Evolutionary conservation across 2,113 vertebrate species (phyloP), one percentile per base, ranked within the genome.

Genomic region (Esox niger): DNA sequence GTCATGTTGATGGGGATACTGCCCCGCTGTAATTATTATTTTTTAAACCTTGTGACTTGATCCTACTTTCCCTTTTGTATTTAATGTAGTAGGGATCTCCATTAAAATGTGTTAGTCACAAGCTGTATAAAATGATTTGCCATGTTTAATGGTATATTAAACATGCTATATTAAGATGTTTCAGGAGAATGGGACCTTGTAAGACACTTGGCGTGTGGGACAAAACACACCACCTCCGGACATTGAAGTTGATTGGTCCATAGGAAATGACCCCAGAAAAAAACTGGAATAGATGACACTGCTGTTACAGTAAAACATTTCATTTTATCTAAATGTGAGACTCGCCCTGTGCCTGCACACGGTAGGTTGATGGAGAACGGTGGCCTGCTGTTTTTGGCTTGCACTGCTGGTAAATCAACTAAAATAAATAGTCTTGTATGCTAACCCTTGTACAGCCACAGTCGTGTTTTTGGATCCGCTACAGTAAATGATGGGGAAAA

Each of bases 51-150:
- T 1, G 70, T 52, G 65, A 9, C 65, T 64, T 54, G 15, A 66
- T 30, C 62, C 78, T 73, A 75, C 54, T 31, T 20, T 56, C 25
- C 59, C 47, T n/a, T 10, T 83, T 87, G 83, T 85, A 83, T 75
- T 74, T 31, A 66, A 29, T 20, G 62, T 57, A 77, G 68, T 84
- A 75, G 76, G 64, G 74, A 47, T 15, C 13, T 17, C 71, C 6
- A 6, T 58, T 17, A 30, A 5, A 25, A 11, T 11, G 25, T 58
- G n/a, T 23, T 52, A 52, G 15, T 52, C 47, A 52, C n/a, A 52
- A 21, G 11, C 47, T 52, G 47, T 23, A 52, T 52, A 52, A 21
- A 6, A 52, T n/a, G n/a, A 23, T 52, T 8, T 7, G n/a, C 20
- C n/a, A n/a, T 23, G 21, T 52, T 43, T 43, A 43, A 43, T 43